Evolutionary conservation across 2,113 vertebrate genomes (phyloP).

Genomic region (Octodon degus): DNA sequence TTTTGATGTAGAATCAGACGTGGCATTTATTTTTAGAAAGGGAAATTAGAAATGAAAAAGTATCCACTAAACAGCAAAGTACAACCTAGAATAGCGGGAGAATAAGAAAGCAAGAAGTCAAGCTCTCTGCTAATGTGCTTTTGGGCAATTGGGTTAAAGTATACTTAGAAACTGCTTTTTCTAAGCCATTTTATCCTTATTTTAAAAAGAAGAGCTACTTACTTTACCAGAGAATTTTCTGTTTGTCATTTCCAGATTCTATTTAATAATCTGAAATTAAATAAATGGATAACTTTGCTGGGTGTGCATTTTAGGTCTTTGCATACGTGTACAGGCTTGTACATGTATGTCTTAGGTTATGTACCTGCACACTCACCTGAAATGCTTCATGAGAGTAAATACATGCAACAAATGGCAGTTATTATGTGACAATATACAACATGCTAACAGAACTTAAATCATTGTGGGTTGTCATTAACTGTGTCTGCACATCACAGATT

Average conservation of each 20-base stretch:
- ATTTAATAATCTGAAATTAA: not conserved
- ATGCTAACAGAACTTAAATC: not conserved
- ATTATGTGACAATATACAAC: not conserved
- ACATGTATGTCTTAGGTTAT: not conserved
- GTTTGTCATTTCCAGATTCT: not conserved
- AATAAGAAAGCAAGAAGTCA: not conserved
- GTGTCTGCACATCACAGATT: fast-evolving
- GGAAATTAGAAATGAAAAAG: not conserved
- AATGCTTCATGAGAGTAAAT: not conserved
- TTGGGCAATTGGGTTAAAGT: not conserved
- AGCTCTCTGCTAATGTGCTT: not conserved
- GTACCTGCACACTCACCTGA: not conserved
- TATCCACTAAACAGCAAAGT: not conserved
- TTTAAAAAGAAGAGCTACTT: slow-evolving; percentile 13
- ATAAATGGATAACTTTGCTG: not conserved
- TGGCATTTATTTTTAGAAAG: slow-evolving; percentile 1
- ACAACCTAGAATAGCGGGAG: not conserved
- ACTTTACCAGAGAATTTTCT: not conserved
- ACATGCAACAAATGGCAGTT: not conserved
- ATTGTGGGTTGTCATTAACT: not conserved
- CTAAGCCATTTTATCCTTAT: not conserved
- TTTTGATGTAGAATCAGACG: not conserved
- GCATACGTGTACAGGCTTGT: not conserved
- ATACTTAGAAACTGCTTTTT: not conserved
- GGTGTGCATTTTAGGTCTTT: not conserved